Percentiles rank a stretch among this genome's conserved stretches.
phyloP scores from a whole-genome alignment of 1,140 invertebrate species.

The Hermetia illucens region DNA sequence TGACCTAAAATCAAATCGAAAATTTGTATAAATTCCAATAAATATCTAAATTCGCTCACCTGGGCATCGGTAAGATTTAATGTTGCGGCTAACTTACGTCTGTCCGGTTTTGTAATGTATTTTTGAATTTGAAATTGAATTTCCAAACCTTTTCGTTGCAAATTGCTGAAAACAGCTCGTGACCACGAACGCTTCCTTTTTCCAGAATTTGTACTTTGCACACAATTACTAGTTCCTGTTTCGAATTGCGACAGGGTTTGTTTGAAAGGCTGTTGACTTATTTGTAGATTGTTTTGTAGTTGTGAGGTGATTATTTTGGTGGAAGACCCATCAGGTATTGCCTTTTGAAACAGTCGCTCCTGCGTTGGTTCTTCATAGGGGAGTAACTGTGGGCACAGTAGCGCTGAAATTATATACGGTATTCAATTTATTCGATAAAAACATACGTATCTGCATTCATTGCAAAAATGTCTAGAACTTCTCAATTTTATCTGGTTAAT shows the following conservation, averaged over 20 bases:
- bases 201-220: conserved; percentile 21
- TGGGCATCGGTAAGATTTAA: conserved; percentile 90
- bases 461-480: too few species aligned
- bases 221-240: not conserved
- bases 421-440: too few species aligned
- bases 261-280: not conserved
- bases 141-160: conserved; percentile 87
- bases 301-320: too few species aligned
- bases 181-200: conserved; percentile 85
- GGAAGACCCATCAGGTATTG: too few species aligned
- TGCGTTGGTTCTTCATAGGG: too few species aligned
- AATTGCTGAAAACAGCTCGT: conserved; percentile 85
- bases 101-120: conserved; percentile 94
- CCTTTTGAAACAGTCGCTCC: too few species aligned
- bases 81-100: conserved; percentile 88
- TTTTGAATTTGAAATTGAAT: conserved; percentile 91
- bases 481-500: too few species aligned
- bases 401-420: too few species aligned
- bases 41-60: conserved; percentile 37
- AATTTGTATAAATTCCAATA: conserved; percentile 3
- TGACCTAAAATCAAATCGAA: conserved; percentile 44
- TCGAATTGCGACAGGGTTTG: not conserved
- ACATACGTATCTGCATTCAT: too few species aligned
- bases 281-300: too few species aligned
- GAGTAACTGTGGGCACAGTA: too few species aligned